A percentile compares a stretch with the other conserved stretches of the same genome.
Conservation (phyloP, 2,797 vertebrate genomes). For the Loris lydekkerianus region DNA sequence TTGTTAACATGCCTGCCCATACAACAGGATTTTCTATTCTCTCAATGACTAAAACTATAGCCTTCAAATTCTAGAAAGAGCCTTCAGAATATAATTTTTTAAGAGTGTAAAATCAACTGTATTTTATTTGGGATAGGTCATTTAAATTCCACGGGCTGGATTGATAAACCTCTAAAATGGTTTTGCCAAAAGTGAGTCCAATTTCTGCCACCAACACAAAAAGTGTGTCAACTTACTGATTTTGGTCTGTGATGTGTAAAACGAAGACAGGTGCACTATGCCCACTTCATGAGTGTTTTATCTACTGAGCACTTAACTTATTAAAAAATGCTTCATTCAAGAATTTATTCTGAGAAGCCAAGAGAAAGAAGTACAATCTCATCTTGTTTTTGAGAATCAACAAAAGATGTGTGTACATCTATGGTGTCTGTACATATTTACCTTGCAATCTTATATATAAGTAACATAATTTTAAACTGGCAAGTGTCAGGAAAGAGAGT, state of each 20-base stretch:
- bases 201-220: not conserved
- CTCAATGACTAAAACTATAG: not conserved
- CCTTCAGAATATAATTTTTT: conserved; percentile 46
- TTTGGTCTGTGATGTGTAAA: conserved; percentile 16
- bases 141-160: conserved; percentile 30
- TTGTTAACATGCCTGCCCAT: not conserved
- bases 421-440: not conserved
- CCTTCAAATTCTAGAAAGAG: conserved; percentile 9
- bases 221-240: not conserved
- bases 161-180: conserved; percentile 26
- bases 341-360: not conserved
- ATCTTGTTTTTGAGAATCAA: not conserved
- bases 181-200: not conserved
- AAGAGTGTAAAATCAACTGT: conserved; percentile 36
- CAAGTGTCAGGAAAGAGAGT: not conserved
- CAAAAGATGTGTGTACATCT: not conserved
- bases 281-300: not conserved
- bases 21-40: conserved; percentile 22
- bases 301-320: not conserved
- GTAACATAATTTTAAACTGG: not conserved
- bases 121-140: conserved; percentile 36
- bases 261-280: not conserved
- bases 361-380: not conserved
- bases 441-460: not conserved
- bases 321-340: not conserved